Conservation (phyloP, 2,888 invertebrate genomes). For the Catocala fraxini region DNA sequence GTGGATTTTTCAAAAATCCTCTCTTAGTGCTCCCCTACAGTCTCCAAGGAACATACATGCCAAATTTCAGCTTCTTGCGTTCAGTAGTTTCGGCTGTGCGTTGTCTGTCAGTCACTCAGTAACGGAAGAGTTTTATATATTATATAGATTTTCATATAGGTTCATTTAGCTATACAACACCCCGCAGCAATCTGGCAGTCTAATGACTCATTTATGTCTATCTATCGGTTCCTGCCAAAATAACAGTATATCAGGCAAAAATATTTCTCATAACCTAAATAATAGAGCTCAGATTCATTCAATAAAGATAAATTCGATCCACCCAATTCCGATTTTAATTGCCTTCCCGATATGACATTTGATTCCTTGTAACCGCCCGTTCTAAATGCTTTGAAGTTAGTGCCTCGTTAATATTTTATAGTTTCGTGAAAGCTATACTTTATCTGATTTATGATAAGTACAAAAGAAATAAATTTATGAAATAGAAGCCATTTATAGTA, state of each 20-base stretch:
- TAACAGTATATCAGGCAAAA: slow-evolving; percentile 7
- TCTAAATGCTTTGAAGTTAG: slow-evolving; percentile 20
- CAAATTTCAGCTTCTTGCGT: too few relatives aligned
- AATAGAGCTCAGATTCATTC: slow-evolving; percentile 7
- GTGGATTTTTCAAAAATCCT: too few relatives aligned
- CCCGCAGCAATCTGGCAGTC: too few relatives aligned
- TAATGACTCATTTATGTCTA: slow-evolving; percentile 3
- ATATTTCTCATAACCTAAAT: slow-evolving; percentile 7
- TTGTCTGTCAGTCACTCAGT: too few relatives aligned
- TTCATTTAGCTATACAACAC: too few relatives aligned
- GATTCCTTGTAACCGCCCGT: slow-evolving; percentile 20
- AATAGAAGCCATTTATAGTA: background rate
- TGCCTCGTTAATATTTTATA: slow-evolving; percentile 14
- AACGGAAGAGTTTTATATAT: too few relatives aligned
- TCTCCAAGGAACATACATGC: too few relatives aligned
- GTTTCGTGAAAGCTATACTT: slow-evolving; percentile 10
- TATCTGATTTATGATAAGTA: slow-evolving; percentile 8
- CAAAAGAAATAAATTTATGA: slow-evolving; percentile 1
- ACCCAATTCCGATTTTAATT: slow-evolving; percentile 32
- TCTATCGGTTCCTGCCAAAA: background rate
- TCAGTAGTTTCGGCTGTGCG: too few relatives aligned
- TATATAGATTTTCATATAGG: too few relatives aligned
- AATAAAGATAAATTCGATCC: slow-evolving; percentile 9
- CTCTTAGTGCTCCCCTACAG: too few relatives aligned
- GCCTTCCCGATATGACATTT: slow-evolving; percentile 24